Conservation (phyloP, 1,140 invertebrate species). For the Trichogramma pretiosum region DNA sequence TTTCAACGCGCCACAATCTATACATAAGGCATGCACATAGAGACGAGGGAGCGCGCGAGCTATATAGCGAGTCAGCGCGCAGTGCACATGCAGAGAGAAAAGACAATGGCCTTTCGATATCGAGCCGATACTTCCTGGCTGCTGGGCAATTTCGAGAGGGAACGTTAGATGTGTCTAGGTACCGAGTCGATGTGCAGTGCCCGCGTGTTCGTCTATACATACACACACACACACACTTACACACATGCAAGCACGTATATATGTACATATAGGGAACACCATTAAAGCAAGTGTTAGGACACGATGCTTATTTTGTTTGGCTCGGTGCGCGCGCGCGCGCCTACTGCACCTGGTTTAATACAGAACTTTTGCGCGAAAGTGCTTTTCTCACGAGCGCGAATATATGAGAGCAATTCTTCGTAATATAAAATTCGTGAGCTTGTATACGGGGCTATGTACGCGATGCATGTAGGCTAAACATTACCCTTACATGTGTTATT, state of each 20-base stretch:
- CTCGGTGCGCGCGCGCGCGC: no score
- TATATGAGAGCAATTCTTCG: not conserved
- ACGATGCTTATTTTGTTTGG: no score
- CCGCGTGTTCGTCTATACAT: no score
- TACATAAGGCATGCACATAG: no score
- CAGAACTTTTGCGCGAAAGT: constrained; percentile 7
- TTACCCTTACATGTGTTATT: no score
- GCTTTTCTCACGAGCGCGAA: constrained; percentile 1
- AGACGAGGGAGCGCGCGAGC: not conserved
- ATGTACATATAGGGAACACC: not conserved
- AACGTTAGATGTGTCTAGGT: no score
- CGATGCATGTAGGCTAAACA: no score
- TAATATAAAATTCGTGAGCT: not conserved
- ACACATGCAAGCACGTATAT: not conserved
- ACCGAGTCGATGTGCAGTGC: no score
- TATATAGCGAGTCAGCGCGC: not conserved
- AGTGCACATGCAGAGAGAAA: not conserved
- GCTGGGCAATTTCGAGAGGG: not conserved
- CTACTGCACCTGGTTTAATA: not conserved
- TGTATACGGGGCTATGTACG: no score
- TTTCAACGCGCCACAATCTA: not conserved
- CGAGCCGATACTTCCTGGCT: not conserved
- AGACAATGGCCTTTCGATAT: not conserved
- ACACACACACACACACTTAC: not conserved
- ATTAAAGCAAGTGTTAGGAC: constrained; percentile 1